These are phyloP conservation scores for Hycleus cichorii DNA, from an alignment of 1,140 invertebrate genomes.

Conservation along the genomic window DNA sequence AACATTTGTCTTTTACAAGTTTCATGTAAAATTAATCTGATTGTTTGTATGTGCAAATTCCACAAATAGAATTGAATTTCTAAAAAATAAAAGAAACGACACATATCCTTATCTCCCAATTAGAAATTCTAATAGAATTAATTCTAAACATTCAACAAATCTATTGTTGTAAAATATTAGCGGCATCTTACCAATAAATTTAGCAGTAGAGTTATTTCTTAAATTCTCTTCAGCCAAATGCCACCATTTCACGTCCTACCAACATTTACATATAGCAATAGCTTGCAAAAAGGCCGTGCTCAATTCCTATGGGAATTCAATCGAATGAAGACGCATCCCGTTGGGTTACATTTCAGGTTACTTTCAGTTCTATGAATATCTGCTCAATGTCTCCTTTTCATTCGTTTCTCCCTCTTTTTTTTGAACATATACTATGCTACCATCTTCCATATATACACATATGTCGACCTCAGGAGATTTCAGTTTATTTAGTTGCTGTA, in stretches of 20 bases:
- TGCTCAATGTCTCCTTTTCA: conserved; percentile 14
- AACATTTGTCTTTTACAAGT: conserved; percentile 1
- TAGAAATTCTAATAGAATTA: too few species aligned
- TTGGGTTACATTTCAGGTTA: conserved; percentile 18
- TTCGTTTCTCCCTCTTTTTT: conserved; percentile 2
- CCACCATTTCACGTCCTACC: neutral
- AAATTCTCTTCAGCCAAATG: too few species aligned
- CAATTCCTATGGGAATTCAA: conserved; percentile 13
- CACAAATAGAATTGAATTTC: too few species aligned
- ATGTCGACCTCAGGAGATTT: conserved; percentile 12
- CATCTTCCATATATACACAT: too few species aligned
- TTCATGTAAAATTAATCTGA: neutral
- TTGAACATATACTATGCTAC: too few species aligned
- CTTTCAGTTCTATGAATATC: conserved; percentile 21
- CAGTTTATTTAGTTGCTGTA: conserved; percentile 15
- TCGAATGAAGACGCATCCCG: conserved; percentile 21
- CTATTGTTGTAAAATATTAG: too few species aligned
- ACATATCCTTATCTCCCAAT: too few species aligned
- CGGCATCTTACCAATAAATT: too few species aligned
- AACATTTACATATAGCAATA: conserved; percentile 19
- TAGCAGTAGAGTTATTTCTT: too few species aligned
- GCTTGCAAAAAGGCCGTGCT: conserved; percentile 18
- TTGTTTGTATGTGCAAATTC: too few species aligned
- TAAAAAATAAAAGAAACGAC: too few species aligned
- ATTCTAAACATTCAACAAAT: too few species aligned